Evolutionary conservation across 2,797 vertebrate species (phyloP), one percentile per base, ranked within the genome.

Genomic region (Phataginus tetradactyla): DNA sequence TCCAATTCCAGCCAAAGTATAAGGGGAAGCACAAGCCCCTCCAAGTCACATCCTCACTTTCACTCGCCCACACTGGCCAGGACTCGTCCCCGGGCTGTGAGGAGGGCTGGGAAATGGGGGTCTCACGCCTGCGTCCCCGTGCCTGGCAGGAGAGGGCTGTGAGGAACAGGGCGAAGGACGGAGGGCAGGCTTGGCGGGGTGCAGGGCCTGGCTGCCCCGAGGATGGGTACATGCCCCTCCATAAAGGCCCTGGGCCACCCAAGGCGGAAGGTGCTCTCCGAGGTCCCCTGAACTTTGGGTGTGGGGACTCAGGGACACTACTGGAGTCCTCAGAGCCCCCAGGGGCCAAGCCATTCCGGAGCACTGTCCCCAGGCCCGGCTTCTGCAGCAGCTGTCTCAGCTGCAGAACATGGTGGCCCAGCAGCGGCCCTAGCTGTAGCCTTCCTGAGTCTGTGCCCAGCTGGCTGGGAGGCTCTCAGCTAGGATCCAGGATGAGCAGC

Each of bases 401-500:
- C 69, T 55, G 49, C 29, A 55, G 59, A 53, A 27, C 4, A 3
- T 1, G 0, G 79, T 51, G 18, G 37, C 37, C 23, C 20, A 45
- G 42, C 45, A 45, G 7, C 55, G n/a, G 12, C 29, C 34, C 2
- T 42, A 42, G 59, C 34, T 34, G 0, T 2, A 14, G 51, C 66
- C 51, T 32, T 42, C 20, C 15, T 29, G 0, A 18, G 57, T 32
- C 23, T 23, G 4, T 53, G 59, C 20, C n/a, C 51, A 14, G 74
- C 17, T 1, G 7, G 18, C 18, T 6, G 7, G 27, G 32, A 21
- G 57, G 25, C 42, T 11, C 39, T 57, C 15, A 3, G 29, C 0
- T 1, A n/a, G 23, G 59, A 55, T 32, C 77, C 29, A 3, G 45
- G 49, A 8, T 23, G 5, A 13, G 32, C 34, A 4, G 17, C 45